A percentile compares a stretch with the other conserved stretches of the same genome.
Conservation (phyloP, 2,797 vertebrate genomes). For the Pangasius mekongensis region DNA sequence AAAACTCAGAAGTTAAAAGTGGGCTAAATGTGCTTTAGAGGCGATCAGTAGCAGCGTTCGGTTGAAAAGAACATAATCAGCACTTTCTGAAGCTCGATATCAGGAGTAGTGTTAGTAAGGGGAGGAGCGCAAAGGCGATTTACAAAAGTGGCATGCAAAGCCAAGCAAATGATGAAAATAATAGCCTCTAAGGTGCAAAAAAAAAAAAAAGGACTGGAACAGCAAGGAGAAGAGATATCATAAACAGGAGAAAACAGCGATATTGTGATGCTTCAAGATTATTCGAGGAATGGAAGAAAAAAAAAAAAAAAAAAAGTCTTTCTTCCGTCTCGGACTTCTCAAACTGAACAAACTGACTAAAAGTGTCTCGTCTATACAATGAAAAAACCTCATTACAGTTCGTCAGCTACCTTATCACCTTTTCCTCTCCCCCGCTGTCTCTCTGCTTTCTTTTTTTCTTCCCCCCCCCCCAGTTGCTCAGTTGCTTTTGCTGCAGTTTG, state of each 20-base stretch:
- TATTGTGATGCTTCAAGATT: not conserved
- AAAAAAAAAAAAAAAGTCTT: not conserved
- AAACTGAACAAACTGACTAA: not conserved
- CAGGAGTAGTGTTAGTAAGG: constrained; percentile 28
- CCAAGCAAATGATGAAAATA: constrained; percentile 5
- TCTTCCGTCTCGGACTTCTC: not conserved
- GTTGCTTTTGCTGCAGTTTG: constrained; percentile 44
- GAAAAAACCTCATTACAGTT: not conserved
- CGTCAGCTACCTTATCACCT: not conserved
- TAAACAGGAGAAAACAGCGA: not conserved
- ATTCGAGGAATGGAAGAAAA: not conserved
- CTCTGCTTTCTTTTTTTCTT: not conserved
- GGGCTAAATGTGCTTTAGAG: constrained; percentile 39
- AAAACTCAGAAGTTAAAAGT: constrained; percentile 38
- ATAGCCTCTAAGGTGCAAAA: not conserved
- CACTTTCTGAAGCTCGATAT: not conserved
- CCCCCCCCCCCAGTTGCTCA: constrained; percentile 6
- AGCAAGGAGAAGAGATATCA: not conserved
- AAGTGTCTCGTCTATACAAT: not conserved
- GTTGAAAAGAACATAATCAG: constrained; percentile 6
- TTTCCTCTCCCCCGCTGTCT: not conserved
- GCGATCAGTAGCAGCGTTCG: constrained; percentile 49
- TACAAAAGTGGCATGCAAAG: constrained; percentile 44
- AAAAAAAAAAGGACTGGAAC: not conserved
- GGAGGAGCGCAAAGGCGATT: constrained; percentile 29